A percentile compares a stretch with the other conserved stretches of the same genome.
phyloP scores from a whole-genome alignment of 2,888 invertebrate species.

The Tinea pellionella region DNA sequence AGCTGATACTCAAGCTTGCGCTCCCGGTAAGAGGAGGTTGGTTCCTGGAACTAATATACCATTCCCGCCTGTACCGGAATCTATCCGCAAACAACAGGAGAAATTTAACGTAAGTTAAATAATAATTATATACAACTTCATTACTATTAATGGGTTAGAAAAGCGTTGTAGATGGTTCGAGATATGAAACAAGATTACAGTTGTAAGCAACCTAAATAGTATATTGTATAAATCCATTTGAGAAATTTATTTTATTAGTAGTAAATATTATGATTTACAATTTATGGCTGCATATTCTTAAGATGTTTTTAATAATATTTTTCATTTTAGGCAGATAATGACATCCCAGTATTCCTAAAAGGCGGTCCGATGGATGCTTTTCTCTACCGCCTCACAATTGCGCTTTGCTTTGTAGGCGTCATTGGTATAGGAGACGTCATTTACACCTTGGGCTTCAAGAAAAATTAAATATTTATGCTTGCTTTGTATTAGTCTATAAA shows the following conservation, averaged over 20 bases:
- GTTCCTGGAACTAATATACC: conserved; percentile 56
- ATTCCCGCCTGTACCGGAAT: conserved; percentile 42
- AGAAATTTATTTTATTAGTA: too few species aligned
- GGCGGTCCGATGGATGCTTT: conserved; percentile 64
- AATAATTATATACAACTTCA: neutral
- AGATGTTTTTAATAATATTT: neutral
- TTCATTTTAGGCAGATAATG: conserved; percentile 63
- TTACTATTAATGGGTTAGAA: neutral
- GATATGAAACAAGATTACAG: too few species aligned
- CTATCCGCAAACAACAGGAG: conserved; percentile 41
- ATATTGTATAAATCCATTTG: too few species aligned
- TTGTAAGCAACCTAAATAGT: too few species aligned
- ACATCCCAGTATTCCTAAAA: conserved; percentile 69
- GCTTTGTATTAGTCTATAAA: conserved; percentile 36
- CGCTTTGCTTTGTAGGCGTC: conserved; percentile 45
- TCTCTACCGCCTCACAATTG: conserved; percentile 53
- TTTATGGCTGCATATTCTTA: too few species aligned
- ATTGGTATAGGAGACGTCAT: conserved; percentile 47
- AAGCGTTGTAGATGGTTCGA: too few species aligned
- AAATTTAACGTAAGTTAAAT: conserved; percentile 47
- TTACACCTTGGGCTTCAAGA: conserved; percentile 22
- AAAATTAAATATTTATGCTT: conserved; percentile 20
- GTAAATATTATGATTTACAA: too few species aligned
- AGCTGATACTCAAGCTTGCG: conserved; percentile 33
- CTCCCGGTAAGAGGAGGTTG: conserved; percentile 36